Base-by-base conservation (phyloP, 35 echinoderm and acorn worm genomes). In the Apostichopus japonicus region DNA sequence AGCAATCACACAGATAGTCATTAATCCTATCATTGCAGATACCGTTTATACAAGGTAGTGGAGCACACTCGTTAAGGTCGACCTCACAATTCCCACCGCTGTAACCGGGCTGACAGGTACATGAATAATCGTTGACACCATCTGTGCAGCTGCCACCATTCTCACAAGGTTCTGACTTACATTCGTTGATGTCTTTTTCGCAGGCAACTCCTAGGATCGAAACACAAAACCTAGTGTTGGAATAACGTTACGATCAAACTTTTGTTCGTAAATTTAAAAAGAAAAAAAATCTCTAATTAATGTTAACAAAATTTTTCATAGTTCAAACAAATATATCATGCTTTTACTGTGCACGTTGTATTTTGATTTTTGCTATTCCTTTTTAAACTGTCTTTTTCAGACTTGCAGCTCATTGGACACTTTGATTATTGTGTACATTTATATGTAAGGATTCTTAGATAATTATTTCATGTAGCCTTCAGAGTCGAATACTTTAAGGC, bases 61-160 rank as follows among this genome's bases (percentile, higher is more conserved):
- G 57, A 7, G 84, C 73, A 71, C 93, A 94, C 27, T 94, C 93
- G 77, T 94, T 57, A 71, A 90, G 62, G 84, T 94, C 79, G 19
- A 65, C 16, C 75, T 90, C 93, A 67, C 93, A 94, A 56, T 90
- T 61, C 1, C 27, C 27, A 58, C 93, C 93, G 44, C 56, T 83
- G 63, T 90, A 94, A 23, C 93, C 93, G 52, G 76, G 55, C 56
- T 77, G 27, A 61, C 93, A 94, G 7, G 15, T 90, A 44, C 93
- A 94, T 8, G 25, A 71, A 56, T 94, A 94, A 7, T 56, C 72
- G n/a, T 71, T 77, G 5, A 83, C 76, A 16, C 57, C 24, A 76
- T 94, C 93, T 27, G 71, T 56, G 56, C 93, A 94, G 5, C 19
- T 19, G 1, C 86, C 86, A 84, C 53, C 62, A 25, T 94, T 94